Conservation (phyloP, 2,113 vertebrate genomes). For the Rousettus leschenaultii region DNA sequence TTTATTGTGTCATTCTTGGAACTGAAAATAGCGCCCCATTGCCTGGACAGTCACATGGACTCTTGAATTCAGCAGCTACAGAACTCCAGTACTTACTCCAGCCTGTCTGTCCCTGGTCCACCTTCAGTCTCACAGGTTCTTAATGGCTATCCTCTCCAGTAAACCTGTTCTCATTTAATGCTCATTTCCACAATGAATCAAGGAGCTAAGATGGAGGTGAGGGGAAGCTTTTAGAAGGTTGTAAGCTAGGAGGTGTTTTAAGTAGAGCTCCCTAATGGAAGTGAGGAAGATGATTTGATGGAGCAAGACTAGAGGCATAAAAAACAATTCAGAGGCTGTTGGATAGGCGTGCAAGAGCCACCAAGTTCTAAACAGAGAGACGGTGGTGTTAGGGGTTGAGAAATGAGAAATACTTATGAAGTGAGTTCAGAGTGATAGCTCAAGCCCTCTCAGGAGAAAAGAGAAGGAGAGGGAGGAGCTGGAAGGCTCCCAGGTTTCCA, state of each 20-base stretch:
- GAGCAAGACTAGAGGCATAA: not conserved
- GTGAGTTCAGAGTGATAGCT: not conserved
- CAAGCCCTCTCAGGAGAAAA: not conserved
- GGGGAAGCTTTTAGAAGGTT: not conserved
- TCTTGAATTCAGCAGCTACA: not conserved
- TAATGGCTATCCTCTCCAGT: not conserved
- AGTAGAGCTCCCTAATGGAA: not conserved
- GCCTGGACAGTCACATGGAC: not conserved
- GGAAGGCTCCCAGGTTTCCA: not conserved
- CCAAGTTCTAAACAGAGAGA: not conserved
- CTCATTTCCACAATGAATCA: not conserved
- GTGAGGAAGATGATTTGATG: not conserved
- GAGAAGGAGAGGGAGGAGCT: not conserved
- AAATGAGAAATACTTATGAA: not conserved
- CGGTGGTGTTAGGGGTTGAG: no score
- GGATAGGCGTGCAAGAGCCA: not conserved
- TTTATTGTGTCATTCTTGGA: conserved; percentile 45
- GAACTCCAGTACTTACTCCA: not conserved
- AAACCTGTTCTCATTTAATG: not conserved
- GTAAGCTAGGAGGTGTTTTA: not conserved
- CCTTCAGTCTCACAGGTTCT: not conserved
- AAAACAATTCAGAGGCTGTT: not conserved
- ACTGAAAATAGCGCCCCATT: not conserved
- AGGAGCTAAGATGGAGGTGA: not conserved
- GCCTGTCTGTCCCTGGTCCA: not conserved